phyloP scores from a whole-genome alignment of 2,113 vertebrate genomes.

The Apteryx owenii region DNA sequence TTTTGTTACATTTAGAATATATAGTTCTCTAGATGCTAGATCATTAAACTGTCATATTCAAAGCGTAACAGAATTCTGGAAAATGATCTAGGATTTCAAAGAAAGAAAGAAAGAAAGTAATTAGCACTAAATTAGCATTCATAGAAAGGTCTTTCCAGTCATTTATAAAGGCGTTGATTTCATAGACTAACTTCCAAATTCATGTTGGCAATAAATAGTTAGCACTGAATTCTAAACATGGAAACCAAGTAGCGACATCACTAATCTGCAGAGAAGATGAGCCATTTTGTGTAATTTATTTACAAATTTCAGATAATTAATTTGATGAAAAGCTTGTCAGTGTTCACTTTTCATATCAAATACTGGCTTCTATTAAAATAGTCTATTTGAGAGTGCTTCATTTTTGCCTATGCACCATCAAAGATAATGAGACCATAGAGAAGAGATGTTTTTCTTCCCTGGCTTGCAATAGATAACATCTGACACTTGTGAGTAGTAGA shows the following conservation, averaged over 20 bases:
- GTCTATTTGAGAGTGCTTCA: background rate
- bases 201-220: background rate
- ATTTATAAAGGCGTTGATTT: conserved; percentile 14
- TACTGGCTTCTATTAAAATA: background rate
- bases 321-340: conserved; percentile 9
- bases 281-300: background rate
- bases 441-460: accelerated
- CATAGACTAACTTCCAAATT: background rate
- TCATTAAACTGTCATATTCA: background rate
- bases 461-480: background rate
- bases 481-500: background rate
- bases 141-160: background rate
- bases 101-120: conserved; percentile 3
- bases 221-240: background rate
- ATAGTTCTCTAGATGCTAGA: background rate
- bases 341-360: background rate
- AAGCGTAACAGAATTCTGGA: background rate
- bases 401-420: background rate
- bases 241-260: background rate
- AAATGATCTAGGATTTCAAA: conserved; percentile 21
- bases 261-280: background rate
- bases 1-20: accelerated
- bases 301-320: background rate
- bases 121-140: background rate
- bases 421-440: background rate